These are phyloP conservation scores for Drosophila kanekoi DNA, from an alignment of 2,888 invertebrate species.

Conservation along the genomic window DNA sequence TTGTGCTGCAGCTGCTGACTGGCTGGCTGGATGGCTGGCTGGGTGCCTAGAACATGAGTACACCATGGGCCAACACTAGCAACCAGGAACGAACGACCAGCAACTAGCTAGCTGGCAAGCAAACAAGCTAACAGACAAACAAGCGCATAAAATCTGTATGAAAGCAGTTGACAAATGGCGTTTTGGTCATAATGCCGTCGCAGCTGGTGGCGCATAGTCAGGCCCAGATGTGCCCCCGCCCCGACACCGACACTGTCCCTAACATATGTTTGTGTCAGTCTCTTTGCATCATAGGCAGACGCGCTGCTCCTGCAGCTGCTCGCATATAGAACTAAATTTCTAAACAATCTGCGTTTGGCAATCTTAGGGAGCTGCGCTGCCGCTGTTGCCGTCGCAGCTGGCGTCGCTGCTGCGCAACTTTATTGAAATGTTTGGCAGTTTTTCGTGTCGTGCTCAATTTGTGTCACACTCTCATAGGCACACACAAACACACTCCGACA, in stretches of 20 bases:
- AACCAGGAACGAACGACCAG: constrained; percentile 15
- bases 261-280: constrained; percentile 62
- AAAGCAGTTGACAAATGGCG: constrained; percentile 74
- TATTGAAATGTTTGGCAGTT: constrained; percentile 79
- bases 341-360: constrained; percentile 80
- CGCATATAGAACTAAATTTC: constrained; percentile 77
- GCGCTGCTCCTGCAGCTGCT: constrained; percentile 26
- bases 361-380: constrained; percentile 52
- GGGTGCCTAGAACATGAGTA: constrained; percentile 4
- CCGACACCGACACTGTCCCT: constrained; percentile 3
- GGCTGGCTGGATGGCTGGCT: too few species aligned
- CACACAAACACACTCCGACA: constrained; percentile 9
- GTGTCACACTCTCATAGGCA: constrained; percentile 61
- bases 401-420: constrained; percentile 73
- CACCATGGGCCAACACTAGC: constrained; percentile 21
- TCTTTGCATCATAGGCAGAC: constrained; percentile 38
- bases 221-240: constrained; percentile 3
- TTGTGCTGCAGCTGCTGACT: constrained; percentile 31
- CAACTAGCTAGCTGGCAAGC: constrained; percentile 46
- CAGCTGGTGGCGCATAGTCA: constrained; percentile 62
- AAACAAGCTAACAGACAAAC: constrained; percentile 57
- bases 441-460: constrained; percentile 77
- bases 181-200: constrained; percentile 61
- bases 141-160: constrained; percentile 55
- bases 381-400: constrained; percentile 17